Percentiles rank a stretch among this genome's conserved stretches.
These are phyloP conservation scores for Anorthoa munda DNA, from an alignment of 2,888 invertebrate species.

Conservation along the genomic window DNA sequence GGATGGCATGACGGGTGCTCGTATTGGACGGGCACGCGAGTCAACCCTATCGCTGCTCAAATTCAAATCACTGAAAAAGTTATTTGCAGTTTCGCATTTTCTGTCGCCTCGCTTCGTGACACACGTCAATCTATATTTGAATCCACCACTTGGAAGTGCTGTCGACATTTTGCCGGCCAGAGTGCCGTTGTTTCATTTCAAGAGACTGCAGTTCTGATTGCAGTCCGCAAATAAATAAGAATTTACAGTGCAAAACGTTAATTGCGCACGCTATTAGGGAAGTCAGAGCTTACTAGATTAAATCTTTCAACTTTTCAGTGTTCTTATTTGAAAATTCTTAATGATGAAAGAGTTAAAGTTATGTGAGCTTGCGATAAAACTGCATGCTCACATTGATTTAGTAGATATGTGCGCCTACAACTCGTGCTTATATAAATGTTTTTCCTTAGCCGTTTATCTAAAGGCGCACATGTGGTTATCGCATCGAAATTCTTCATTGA, in stretches of 20 bases:
- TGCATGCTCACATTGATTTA: conserved; percentile 39
- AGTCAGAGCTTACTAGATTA: conserved; percentile 37
- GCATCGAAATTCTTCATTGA: conserved; percentile 71
- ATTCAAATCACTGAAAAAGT: conserved; percentile 75
- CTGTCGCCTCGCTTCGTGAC: conserved; percentile 67
- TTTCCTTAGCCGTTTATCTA: conserved; percentile 43
- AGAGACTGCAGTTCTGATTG: conserved; percentile 30
- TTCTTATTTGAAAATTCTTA: conserved; percentile 30
- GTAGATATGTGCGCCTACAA: conserved; percentile 28
- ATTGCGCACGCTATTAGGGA: conserved; percentile 40
- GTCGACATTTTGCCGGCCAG: conserved; percentile 32
- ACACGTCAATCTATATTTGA: conserved; percentile 65
- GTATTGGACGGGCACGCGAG: conserved; percentile 80
- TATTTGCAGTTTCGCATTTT: conserved; percentile 70
- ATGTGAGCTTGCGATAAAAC: conserved; percentile 40
- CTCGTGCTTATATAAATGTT: conserved; percentile 39
- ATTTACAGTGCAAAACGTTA: conserved; percentile 32
- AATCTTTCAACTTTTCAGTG: conserved; percentile 24
- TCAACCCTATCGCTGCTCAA: conserved; percentile 77
- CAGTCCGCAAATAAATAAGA: conserved; percentile 37
- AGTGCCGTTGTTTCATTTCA: conserved; percentile 39
- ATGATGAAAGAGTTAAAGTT: conserved; percentile 34
- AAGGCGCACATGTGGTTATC: conserved; percentile 62
- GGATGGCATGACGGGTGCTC: conserved; percentile 90
- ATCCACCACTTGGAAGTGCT: conserved; percentile 36